Conservation (phyloP, 2,888 invertebrate genomes). For the Laspeyria flexula region DNA sequence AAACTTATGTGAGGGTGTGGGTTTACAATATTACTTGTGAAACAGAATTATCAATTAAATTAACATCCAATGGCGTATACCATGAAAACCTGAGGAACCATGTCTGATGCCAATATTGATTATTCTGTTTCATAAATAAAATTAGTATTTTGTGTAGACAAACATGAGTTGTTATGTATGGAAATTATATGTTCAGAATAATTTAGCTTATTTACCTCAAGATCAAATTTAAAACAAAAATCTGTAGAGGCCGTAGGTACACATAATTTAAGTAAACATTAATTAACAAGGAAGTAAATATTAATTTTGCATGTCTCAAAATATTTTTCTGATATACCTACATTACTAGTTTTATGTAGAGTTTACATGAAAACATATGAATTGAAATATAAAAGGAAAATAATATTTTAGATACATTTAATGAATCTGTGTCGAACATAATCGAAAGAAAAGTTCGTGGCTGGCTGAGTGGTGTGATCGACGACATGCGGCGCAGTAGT, state of each 20-base stretch:
- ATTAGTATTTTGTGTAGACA: too few relatives aligned
- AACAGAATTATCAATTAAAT: not conserved
- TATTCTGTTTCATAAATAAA: too few relatives aligned
- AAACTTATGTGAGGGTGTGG: not conserved
- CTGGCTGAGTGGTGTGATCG: slow-evolving; percentile 80
- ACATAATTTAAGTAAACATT: too few relatives aligned
- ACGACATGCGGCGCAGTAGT: slow-evolving; percentile 88
- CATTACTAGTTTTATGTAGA: too few relatives aligned
- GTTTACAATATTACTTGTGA: not conserved
- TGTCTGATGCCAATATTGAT: too few relatives aligned
- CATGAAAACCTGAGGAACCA: too few relatives aligned
- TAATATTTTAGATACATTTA: slow-evolving; percentile 72
- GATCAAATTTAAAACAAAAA: too few relatives aligned
- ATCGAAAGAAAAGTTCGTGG: slow-evolving; percentile 79
- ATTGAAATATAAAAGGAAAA: not conserved
- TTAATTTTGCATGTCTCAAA: not conserved
- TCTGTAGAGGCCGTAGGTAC: too few relatives aligned
- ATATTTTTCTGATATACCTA: not conserved
- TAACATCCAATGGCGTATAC: too few relatives aligned
- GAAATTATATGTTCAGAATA: too few relatives aligned
- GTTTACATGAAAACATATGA: not conserved
- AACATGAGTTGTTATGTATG: too few relatives aligned
- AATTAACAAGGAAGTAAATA: not conserved
- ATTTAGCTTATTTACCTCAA: too few relatives aligned
- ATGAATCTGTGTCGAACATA: slow-evolving; percentile 77